Percentiles rank a stretch among this genome's conserved stretches.
phyloP scores from a whole-genome alignment of 2,888 invertebrate species.

The Dromius quadrimaculatus region DNA sequence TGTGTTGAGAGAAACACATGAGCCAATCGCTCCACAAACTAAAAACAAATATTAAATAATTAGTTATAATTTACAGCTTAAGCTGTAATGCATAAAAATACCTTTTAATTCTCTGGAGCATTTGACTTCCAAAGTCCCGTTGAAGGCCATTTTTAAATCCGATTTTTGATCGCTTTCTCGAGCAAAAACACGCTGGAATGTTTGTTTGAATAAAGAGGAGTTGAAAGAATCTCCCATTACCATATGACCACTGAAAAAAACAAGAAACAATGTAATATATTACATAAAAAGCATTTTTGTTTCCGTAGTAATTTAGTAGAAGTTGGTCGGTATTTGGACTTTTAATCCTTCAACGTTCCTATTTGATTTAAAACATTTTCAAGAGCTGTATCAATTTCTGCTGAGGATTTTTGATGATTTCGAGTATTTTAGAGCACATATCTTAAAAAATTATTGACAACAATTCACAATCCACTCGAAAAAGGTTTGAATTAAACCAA shows the following conservation, averaged over 20 bases:
- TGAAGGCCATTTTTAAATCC: slow-evolving; percentile 98
- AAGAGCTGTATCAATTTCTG: no score
- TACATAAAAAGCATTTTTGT: background rate
- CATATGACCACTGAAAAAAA: slow-evolving; percentile 89
- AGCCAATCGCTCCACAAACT: slow-evolving; percentile 95
- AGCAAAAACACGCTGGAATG: slow-evolving; percentile 97
- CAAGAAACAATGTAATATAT: slow-evolving; percentile 51
- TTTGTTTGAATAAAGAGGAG: slow-evolving; percentile 98
- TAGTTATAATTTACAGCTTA: background rate
- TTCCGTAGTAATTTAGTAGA: background rate
- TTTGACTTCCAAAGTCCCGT: slow-evolving; percentile 96
- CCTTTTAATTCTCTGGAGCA: slow-evolving; percentile 94
- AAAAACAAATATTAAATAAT: slow-evolving; percentile 45
- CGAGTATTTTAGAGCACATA: no score
- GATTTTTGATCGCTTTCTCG: slow-evolving; percentile 92
- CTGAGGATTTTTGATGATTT: no score
- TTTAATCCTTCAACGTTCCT: no score
- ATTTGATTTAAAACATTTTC: no score
- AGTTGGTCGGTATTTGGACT: no score
- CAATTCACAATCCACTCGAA: no score
- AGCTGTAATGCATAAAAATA: slow-evolving; percentile 59
- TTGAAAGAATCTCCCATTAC: slow-evolving; percentile 99
- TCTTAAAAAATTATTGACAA: no score
- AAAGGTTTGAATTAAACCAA: no score
- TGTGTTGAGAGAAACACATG: slow-evolving; percentile 93